Base-by-base conservation (phyloP, 2,797 vertebrate species). In the Pyrocephalus nanus region DNA sequence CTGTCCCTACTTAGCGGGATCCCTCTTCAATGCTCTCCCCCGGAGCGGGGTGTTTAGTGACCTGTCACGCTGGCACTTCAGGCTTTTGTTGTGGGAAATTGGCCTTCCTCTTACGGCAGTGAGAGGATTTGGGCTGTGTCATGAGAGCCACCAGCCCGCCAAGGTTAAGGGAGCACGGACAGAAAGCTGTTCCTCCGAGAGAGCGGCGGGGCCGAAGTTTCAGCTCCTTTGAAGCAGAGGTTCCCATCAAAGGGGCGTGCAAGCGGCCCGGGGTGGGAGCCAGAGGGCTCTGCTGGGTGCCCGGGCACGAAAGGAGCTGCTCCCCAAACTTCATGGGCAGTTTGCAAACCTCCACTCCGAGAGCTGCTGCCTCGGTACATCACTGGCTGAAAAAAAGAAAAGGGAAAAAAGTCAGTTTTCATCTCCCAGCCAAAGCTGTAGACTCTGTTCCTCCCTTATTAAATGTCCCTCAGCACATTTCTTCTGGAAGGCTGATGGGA, bases 21-120 rank as follows among this genome's bases (percentile, higher is more conserved):
- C 89, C 80, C 93, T 94, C 96, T 93, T 89, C 86, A 95, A 18
- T 12, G 88, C 89, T 90, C 81, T 93, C 76, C 83, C 79, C 83
- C 64, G 3, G n/a, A 82, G 93, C 89, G 78, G 93, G 85, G 34
- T 58, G 77, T 91, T 93, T 80, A 69, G 93, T 97, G 97, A 98
- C 96, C 97, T 97, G 97, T 97, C 96, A 96, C 97, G 30, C 76
- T 13, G 70, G 81, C 92, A 95, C 97, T 97, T 96, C 92, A 97
- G 91, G 88, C 97, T 95, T 97, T 97, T 98, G 97, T 98, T 92
- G 66, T 38, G 77, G 32, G 91, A 95, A 92, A 97, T 73, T 91
- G 95, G 90, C 95, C 95, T 91, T 93, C 93, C 95, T 95, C 94
- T 89, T 92, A 86, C 45, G 54, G 75, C 93, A 7, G 61, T 76